Conservation (phyloP, 2,113 vertebrate genomes). For the Platichthys flesus region DNA sequence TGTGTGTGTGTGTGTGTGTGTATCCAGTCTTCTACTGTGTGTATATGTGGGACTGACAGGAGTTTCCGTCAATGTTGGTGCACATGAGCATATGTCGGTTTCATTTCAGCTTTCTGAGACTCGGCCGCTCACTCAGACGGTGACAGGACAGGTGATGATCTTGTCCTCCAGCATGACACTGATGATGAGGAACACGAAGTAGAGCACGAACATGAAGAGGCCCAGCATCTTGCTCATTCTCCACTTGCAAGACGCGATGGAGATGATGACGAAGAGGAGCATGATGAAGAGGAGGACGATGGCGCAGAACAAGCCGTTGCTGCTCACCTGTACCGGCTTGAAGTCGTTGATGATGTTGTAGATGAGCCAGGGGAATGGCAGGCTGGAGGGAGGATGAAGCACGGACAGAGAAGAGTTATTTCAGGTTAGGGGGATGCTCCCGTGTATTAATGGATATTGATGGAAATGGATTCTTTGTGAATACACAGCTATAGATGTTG, state of each 20-base stretch:
- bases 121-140: slow-evolving; percentile 60
- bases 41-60: slow-evolving; percentile 19
- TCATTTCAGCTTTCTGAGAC: neutral
- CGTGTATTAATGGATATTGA: neutral
- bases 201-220: slow-evolving; percentile 81
- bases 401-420: neutral
- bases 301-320: slow-evolving; percentile 84
- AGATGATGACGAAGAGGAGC: slow-evolving; percentile 83
- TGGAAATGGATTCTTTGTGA: no score
- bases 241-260: slow-evolving; percentile 82
- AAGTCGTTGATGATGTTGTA: slow-evolving; percentile 74
- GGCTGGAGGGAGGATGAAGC: slow-evolving; percentile 51
- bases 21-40: slow-evolving; percentile 18
- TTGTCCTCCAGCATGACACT: slow-evolving; percentile 85
- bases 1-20: neutral
- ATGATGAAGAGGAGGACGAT: slow-evolving; percentile 85
- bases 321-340: slow-evolving; percentile 78
- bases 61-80: slow-evolving; percentile 25
- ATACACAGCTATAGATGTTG: no score
- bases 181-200: slow-evolving; percentile 82
- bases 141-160: slow-evolving; percentile 77
- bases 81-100: neutral
- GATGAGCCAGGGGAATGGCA: slow-evolving; percentile 83
- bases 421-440: neutral
- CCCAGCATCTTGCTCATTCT: slow-evolving; percentile 83